Conservation (phyloP, 2,888 invertebrate species). For the Caradrina kadenii region DNA sequence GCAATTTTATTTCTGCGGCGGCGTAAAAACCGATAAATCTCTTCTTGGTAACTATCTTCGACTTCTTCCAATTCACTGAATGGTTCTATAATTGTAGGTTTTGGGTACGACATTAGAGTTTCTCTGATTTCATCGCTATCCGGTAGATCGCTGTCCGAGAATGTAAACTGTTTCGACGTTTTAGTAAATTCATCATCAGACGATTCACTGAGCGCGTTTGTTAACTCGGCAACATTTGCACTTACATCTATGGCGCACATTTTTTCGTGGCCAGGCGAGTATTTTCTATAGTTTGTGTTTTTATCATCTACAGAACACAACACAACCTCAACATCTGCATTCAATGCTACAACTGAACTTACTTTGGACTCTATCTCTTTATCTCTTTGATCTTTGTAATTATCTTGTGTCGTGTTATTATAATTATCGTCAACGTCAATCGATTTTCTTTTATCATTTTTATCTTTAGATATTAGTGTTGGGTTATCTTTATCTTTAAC, state of each 20-base stretch:
- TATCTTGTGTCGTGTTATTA: constrained; percentile 80
- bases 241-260: background rate
- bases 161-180: constrained; percentile 71
- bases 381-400: constrained; percentile 77
- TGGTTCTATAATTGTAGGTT: constrained; percentile 66
- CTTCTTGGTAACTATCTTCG: constrained; percentile 75
- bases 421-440: constrained; percentile 70
- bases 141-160: constrained; percentile 79
- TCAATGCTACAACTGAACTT: constrained; percentile 19
- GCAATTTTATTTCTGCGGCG: constrained; percentile 70
- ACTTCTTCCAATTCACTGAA: constrained; percentile 81
- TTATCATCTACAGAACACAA: constrained; percentile 65
- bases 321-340: constrained; percentile 59
- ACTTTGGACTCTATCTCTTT: constrained; percentile 42
- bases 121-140: constrained; percentile 83
- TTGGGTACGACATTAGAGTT: constrained; percentile 66
- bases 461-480: constrained; percentile 55
- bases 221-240: constrained; percentile 49
- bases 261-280: constrained; percentile 37
- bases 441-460: constrained; percentile 40
- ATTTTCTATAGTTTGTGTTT: constrained; percentile 55
- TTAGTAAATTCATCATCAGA: constrained; percentile 77
- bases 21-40: constrained; percentile 68
- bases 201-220: constrained; percentile 69
- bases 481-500: constrained; percentile 70